phyloP scores from a whole-genome alignment of 2,113 vertebrate genomes.

The Rhea pennata region DNA sequence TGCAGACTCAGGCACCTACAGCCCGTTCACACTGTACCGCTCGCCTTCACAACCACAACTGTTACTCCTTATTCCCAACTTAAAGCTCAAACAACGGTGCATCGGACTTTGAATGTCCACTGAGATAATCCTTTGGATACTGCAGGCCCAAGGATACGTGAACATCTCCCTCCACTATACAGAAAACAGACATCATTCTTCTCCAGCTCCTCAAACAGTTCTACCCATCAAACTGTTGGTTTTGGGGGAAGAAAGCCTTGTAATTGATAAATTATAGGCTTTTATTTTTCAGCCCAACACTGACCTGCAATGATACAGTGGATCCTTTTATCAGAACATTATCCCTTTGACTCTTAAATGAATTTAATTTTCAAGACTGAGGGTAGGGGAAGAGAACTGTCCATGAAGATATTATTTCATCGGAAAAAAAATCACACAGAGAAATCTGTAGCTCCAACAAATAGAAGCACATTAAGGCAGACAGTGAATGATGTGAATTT shows the following conservation, averaged over 20 bases:
- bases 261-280: background rate
- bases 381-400: background rate
- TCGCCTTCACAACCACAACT: background rate
- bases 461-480: conserved; percentile 46
- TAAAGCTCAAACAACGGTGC: background rate
- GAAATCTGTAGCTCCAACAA: conserved; percentile 52
- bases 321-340: conserved; percentile 35
- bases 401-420: conserved; percentile 24
- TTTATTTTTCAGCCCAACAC: conserved; percentile 28
- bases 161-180: background rate
- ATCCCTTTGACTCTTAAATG: conserved; percentile 52
- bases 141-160: background rate
- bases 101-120: background rate
- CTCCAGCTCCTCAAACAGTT: background rate
- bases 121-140: background rate
- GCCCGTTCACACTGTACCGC: background rate
- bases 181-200: background rate
- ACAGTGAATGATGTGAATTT: conserved; percentile 62
- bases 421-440: background rate
- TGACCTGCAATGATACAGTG: conserved; percentile 40
- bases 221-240: background rate
- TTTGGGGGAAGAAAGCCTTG: background rate
- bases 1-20: background rate
- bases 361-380: conserved; percentile 57
- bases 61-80: background rate